Evolutionary conservation across 2,797 vertebrate species (phyloP).

Genomic region (Enteromius mattozi): DNA sequence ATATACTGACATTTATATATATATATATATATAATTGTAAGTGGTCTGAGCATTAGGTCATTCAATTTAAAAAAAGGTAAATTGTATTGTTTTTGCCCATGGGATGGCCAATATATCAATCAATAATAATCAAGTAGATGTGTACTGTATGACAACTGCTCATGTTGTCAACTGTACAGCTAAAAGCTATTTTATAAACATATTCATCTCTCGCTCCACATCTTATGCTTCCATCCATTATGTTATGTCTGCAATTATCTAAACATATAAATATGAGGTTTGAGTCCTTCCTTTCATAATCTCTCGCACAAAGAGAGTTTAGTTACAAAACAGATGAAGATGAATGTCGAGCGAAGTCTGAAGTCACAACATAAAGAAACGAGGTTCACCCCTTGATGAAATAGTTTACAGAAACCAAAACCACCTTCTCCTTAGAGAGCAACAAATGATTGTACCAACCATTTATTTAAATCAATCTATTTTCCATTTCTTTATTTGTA

Average conservation of each 20-base stretch:
- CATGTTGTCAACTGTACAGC: neutral
- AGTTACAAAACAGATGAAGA: slow-evolving; percentile 51
- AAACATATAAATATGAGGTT: slow-evolving; percentile 54
- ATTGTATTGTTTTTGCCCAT: neutral
- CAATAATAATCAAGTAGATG: slow-evolving; percentile 27
- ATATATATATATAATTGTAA: too few relatives aligned
- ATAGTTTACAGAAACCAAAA: slow-evolving; percentile 50
- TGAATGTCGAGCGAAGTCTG: slow-evolving; percentile 30
- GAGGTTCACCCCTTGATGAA: slow-evolving; percentile 48
- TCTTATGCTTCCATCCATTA: slow-evolving; percentile 48
- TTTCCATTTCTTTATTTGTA: slow-evolving; percentile 53
- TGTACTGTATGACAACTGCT: neutral
- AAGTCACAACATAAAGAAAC: slow-evolving; percentile 48
- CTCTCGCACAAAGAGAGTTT: slow-evolving; percentile 44
- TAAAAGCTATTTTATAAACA: slow-evolving; percentile 29
- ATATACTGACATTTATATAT: too few relatives aligned
- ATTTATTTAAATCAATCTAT: slow-evolving; percentile 61
- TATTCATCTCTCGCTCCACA: slow-evolving; percentile 26
- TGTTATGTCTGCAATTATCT: slow-evolving; percentile 44
- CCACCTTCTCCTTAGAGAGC: slow-evolving; percentile 46
- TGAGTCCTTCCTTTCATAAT: slow-evolving; percentile 40
- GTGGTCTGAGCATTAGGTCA: too few relatives aligned
- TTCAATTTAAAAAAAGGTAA: neutral
- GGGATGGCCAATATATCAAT: neutral
- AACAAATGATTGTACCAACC: slow-evolving; percentile 43